A percentile compares a stretch with the other conserved stretches of the same genome.
phyloP scores from a whole-genome alignment of 1,140 invertebrate species.

The Augochlora pura region DNA sequence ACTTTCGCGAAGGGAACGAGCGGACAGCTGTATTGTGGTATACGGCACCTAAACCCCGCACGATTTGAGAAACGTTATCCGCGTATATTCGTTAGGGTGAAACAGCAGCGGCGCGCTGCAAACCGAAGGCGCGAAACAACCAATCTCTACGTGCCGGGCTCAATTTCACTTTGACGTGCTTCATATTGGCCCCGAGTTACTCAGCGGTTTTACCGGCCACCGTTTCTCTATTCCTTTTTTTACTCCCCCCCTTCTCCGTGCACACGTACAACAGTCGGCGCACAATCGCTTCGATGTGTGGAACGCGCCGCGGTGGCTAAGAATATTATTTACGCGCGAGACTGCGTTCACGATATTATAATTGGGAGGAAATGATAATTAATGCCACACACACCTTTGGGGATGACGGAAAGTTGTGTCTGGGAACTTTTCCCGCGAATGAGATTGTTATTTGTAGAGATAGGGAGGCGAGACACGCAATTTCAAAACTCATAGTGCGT shows the following conservation, averaged over 20 bases:
- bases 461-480: no score
- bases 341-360: not conserved
- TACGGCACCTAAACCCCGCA: not conserved
- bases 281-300: not conserved
- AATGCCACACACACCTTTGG: no score
- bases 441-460: no score
- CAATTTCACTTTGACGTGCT: conserved; percentile 56
- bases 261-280: no score
- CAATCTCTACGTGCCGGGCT: conserved; percentile 45
- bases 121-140: conserved; percentile 38
- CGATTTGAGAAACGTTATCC: conserved; percentile 22
- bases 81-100: conserved; percentile 40
- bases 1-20: not conserved
- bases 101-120: conserved; percentile 31
- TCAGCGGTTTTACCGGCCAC: conserved; percentile 52
- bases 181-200: conserved; percentile 56
- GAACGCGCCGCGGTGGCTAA: not conserved
- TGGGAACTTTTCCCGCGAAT: no score
- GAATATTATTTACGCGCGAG: not conserved
- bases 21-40: no score
- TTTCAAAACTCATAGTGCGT: no score
- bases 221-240: conserved; percentile 16
- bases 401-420: no score
- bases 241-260: no score
- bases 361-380: not conserved